These are phyloP conservation scores for Dicyrtoma fusca DNA, from an alignment of 2,888 invertebrate genomes.

Conservation along the genomic window DNA sequence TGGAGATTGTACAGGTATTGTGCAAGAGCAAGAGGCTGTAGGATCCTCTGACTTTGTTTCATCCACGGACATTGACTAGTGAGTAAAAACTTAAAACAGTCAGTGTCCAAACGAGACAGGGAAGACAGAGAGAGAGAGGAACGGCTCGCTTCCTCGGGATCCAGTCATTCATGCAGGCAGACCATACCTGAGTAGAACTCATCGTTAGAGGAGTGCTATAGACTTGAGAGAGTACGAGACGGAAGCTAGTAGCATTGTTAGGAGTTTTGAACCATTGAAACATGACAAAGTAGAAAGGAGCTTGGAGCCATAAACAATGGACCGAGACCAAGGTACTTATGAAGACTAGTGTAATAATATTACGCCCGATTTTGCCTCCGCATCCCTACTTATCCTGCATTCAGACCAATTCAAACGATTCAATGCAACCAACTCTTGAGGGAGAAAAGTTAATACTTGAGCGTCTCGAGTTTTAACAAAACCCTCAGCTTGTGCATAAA, in stretches of 20 bases:
- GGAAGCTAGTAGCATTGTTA: constrained; percentile 6
- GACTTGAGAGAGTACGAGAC: background rate
- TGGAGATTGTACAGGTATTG: too few species aligned
- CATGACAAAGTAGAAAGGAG: constrained; percentile 2
- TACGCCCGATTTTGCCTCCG: background rate
- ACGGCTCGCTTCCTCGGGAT: background rate
- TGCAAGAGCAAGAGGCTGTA: too few species aligned
- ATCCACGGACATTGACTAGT: constrained; percentile 13
- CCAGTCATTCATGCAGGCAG: constrained; percentile 2
- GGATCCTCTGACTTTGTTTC: constrained; percentile 26
- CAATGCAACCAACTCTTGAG: too few species aligned
- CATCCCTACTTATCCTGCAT: background rate
- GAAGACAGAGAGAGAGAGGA: background rate
- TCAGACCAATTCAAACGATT: too few species aligned
- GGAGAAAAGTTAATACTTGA: constrained; percentile 6
- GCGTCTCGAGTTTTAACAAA: too few species aligned
- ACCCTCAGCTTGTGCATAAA: background rate
- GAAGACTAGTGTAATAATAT: background rate
- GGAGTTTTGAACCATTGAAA: background rate
- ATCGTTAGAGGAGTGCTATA: background rate
- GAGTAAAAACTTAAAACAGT: constrained; percentile 28
- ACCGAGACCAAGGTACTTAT: background rate
- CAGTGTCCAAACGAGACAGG: constrained; percentile 15
- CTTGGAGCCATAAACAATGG: constrained; percentile 7
- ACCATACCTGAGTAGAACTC: background rate